phyloP scores from a whole-genome alignment of 2,888 invertebrate genomes.

The Phyllotreta cruciferae region DNA sequence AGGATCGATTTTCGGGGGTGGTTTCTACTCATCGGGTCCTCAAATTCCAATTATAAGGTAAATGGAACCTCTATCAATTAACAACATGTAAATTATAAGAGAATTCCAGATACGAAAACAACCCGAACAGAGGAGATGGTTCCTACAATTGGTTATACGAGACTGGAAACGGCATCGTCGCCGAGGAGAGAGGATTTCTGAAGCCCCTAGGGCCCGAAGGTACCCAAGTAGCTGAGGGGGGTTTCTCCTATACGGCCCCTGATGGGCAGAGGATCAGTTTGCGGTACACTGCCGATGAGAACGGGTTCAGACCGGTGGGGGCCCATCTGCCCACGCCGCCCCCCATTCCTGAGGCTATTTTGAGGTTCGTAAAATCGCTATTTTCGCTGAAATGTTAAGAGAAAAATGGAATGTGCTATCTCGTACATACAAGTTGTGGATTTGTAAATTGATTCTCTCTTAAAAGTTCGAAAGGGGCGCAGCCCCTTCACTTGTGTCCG shows the following conservation, averaged over 20 bases:
- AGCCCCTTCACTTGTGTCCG: too few relatives aligned
- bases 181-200: constrained; percentile 52
- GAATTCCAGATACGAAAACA: constrained; percentile 48
- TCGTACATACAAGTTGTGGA: too few relatives aligned
- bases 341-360: constrained; percentile 67
- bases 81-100: too few relatives aligned
- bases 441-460: too few relatives aligned
- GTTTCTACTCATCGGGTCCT: constrained; percentile 45
- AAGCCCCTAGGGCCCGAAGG: constrained; percentile 58
- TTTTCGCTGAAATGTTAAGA: background rate
- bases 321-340: constrained; percentile 67
- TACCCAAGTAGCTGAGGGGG: constrained; percentile 61
- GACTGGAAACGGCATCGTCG: constrained; percentile 62
- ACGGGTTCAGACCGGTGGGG: constrained; percentile 66
- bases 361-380: constrained; percentile 52
- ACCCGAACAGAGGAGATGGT: constrained; percentile 53
- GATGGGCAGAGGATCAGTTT: constrained; percentile 66
- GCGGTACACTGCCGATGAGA: constrained; percentile 66
- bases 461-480: too few relatives aligned
- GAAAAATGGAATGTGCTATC: background rate
- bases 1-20: constrained; percentile 40
- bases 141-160: constrained; percentile 61
- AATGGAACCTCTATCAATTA: too few relatives aligned
- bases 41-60: constrained; percentile 53
- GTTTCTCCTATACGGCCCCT: constrained; percentile 66